A percentile compares a stretch with the other conserved stretches of the same genome.
Conservation (phyloP, 2,113 vertebrate genomes). For the Gavia stellata region DNA sequence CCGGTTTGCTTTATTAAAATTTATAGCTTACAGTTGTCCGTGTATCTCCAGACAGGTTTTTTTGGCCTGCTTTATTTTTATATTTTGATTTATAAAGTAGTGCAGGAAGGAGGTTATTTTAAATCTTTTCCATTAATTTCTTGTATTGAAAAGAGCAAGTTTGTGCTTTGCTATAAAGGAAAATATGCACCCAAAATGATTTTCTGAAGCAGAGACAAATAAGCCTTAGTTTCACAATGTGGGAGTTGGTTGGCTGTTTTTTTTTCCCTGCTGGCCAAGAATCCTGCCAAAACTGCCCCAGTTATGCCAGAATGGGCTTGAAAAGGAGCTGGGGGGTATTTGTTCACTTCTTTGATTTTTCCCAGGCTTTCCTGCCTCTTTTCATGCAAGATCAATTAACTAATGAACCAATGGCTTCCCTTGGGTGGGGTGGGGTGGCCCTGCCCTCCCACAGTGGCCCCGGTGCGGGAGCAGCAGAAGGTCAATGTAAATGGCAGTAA, state of each 20-base stretch:
- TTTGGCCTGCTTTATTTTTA: not conserved
- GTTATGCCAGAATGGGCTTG: not conserved
- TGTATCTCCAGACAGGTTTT: not conserved
- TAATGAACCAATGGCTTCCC: fast-evolving
- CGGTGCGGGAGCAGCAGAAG: not conserved
- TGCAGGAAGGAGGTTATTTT: not conserved
- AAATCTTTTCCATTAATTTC: not conserved
- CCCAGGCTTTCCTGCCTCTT: not conserved
- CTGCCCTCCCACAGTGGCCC: no score
- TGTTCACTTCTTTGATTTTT: not conserved
- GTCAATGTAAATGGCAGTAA: not conserved
- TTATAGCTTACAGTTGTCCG: not conserved
- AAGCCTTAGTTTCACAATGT: not conserved
- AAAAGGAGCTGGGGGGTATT: no score
- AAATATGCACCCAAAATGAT: not conserved
- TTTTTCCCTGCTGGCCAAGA: no score
- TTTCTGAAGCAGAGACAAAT: not conserved
- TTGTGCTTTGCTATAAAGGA: not conserved
- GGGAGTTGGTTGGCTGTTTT: not conserved
- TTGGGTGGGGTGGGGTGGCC: not conserved
- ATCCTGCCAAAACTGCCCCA: not conserved
- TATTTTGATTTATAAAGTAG: not conserved
- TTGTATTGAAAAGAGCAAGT: not conserved
- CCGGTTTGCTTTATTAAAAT: not conserved
- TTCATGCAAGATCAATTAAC: not conserved